Evolutionary conservation across 2,797 vertebrate genomes (phyloP), one percentile per base, ranked within the genome.

Genomic region (Epinephelus coioides): DNA sequence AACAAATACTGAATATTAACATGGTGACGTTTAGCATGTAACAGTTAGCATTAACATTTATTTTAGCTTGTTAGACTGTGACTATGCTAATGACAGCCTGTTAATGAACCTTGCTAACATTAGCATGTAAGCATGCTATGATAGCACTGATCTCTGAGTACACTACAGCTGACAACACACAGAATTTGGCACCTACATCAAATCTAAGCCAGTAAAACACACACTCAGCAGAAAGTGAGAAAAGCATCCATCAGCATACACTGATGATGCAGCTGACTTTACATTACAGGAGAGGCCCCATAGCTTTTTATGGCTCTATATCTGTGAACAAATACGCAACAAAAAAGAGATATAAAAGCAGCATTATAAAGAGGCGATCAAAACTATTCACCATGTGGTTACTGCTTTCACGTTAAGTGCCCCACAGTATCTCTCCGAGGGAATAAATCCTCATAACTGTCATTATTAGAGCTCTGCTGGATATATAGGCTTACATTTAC

Each of bases 261-360:
- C 47, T 14, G 71, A 69, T 13, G 14, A 69, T 30, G 47, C 6
- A 51, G 34, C 59, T 63, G 68, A 51, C 61, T 79, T 67, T 43
- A 57, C 57, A 44, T 65, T 57, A 72, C 68, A 63, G 56, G 60
- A 73, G 56, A 83, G 19, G 78, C 61, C 66, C 76, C 83, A 65
- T 79, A 72, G 76, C 72, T 46, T 79, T 88, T 86, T 76, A 88
- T 25, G 17, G 65, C 64, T 63, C 55, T 10, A 30, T 73, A 73
- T 81, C 15, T 40, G 56, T 72, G 61, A 84, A 71, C 56, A 81
- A 79, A 83, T 56, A 75, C 43, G 68, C 55, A 65, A 60, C 74
- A 68, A 62, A 59, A 59, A 60, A 38, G 23, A 80, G 60, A 53
- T 25, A 54, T 65, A 70, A 81, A 71, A 72, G 66, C 61, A 18